These are phyloP conservation scores for Drosophila kepulauana DNA, from an alignment of 1,140 invertebrate species.

Conservation along the genomic window DNA sequence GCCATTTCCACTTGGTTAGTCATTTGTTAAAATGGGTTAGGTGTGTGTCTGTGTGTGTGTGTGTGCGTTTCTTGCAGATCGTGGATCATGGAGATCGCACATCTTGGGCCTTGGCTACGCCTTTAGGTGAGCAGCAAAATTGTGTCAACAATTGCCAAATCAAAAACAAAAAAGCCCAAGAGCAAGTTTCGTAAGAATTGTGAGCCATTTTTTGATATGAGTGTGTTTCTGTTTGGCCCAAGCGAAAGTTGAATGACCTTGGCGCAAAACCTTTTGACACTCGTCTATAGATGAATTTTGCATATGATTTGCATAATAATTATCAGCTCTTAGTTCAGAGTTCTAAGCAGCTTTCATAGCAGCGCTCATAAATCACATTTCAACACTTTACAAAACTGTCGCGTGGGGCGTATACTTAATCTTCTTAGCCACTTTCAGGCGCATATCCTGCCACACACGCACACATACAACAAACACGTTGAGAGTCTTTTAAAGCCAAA, in stretches of 20 bases:
- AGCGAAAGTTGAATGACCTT: conserved; percentile 65
- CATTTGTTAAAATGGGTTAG: conserved; percentile 65
- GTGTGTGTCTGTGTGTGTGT: neutral
- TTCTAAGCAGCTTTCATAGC: conserved; percentile 21
- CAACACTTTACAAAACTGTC: neutral
- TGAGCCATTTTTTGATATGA: neutral
- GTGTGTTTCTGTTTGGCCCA: conserved; percentile 7
- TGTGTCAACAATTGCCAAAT: conserved; percentile 73
- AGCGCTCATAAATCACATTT: neutral
- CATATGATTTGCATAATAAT: conserved; percentile 48
- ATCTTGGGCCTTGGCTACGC: conserved; percentile 54
- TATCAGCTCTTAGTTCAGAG: conserved; percentile 2
- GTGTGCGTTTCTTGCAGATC: conserved; percentile 12
- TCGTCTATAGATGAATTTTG: conserved; percentile 19
- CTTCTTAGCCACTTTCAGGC: neutral
- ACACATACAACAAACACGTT: conserved; percentile 26
- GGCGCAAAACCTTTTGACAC: conserved; percentile 42
- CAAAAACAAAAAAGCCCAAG: conserved; percentile 1
- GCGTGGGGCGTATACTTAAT: conserved; percentile 28
- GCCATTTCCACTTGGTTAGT: conserved; percentile 78
- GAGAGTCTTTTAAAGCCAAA: conserved; percentile 17
- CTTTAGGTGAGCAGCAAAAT: conserved; percentile 59
- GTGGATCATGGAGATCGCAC: conserved; percentile 7
- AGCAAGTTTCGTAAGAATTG: conserved; percentile 31
- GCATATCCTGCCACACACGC: conserved; percentile 7